Conservation (phyloP, 1,140 invertebrate genomes). For the Delia radicum region DNA sequence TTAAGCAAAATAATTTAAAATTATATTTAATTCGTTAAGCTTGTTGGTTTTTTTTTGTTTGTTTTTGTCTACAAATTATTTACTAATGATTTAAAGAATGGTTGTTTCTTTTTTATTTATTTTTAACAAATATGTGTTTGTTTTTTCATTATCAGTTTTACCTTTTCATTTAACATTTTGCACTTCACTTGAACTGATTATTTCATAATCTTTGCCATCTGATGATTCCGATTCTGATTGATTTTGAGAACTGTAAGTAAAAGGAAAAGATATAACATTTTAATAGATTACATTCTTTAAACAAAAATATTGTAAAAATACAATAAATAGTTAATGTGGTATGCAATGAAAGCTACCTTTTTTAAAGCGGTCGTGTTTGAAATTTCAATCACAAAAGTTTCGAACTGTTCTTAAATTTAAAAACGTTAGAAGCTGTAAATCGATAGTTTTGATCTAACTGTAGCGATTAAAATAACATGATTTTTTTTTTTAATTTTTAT, state of each 20-base stretch:
- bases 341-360: too few species aligned
- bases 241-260: conserved; percentile 42
- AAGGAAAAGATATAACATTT: background rate
- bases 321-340: too few species aligned
- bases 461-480: too few species aligned
- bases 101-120: background rate
- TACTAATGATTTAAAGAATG: background rate
- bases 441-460: too few species aligned
- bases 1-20: conserved; percentile 22
- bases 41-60: background rate
- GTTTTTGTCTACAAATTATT: conserved; percentile 6
- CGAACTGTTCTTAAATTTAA: too few species aligned
- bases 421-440: too few species aligned
- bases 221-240: conserved; percentile 48
- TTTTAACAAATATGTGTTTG: background rate
- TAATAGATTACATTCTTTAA: too few species aligned
- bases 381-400: too few species aligned
- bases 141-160: background rate
- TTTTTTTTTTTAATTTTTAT: too few species aligned
- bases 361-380: too few species aligned
- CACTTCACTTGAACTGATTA: conserved; percentile 54
- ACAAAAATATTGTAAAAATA: too few species aligned
- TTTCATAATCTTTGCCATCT: conserved; percentile 53
- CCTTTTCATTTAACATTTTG: conserved; percentile 48
- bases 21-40: conserved; percentile 13